phyloP scores from a whole-genome alignment of 2,888 invertebrate species.

The Acrocera orbiculus region DNA sequence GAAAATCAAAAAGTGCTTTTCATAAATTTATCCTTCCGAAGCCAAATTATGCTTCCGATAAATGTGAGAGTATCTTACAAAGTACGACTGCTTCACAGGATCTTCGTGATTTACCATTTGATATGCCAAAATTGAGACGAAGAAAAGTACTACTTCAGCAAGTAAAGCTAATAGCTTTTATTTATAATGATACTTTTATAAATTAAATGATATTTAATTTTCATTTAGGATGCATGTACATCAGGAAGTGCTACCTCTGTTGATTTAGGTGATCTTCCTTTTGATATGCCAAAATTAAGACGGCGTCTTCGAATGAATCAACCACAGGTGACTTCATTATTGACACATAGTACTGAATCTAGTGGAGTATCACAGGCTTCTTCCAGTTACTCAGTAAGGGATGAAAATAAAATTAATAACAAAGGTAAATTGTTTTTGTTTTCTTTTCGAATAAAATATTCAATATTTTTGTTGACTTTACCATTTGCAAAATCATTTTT shows the following conservation, averaged over 20 bases:
- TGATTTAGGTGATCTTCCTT: slow-evolving; percentile 66
- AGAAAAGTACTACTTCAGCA: slow-evolving; percentile 46
- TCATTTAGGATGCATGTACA: slow-evolving; percentile 37
- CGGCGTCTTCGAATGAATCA: slow-evolving; percentile 47
- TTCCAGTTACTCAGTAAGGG: slow-evolving; percentile 63
- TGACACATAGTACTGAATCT: slow-evolving; percentile 43
- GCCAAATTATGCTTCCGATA: slow-evolving; percentile 37
- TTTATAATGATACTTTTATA: background rate
- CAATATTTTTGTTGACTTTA: too few relatives aligned
- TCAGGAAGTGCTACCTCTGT: slow-evolving; percentile 55
- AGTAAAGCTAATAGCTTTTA: slow-evolving; percentile 17
- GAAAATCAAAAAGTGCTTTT: slow-evolving; percentile 44
- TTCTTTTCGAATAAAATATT: too few relatives aligned
- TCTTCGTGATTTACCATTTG: slow-evolving; percentile 66
- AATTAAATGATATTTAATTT: slow-evolving; percentile 1
- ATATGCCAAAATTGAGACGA: slow-evolving; percentile 72
- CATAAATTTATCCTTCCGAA: slow-evolving; percentile 36
- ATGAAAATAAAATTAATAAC: slow-evolving; percentile 45
- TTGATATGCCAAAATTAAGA: slow-evolving; percentile 80
- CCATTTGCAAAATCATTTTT: too few relatives aligned
- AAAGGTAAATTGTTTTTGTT: slow-evolving; percentile 20
- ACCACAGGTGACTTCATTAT: slow-evolving; percentile 24
- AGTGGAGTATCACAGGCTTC: slow-evolving; percentile 62
- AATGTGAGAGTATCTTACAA: slow-evolving; percentile 20
- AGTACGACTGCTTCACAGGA: slow-evolving; percentile 40